phyloP scores from a whole-genome alignment of 2,888 invertebrate species.

The Pyrocoelia pectoralis region DNA sequence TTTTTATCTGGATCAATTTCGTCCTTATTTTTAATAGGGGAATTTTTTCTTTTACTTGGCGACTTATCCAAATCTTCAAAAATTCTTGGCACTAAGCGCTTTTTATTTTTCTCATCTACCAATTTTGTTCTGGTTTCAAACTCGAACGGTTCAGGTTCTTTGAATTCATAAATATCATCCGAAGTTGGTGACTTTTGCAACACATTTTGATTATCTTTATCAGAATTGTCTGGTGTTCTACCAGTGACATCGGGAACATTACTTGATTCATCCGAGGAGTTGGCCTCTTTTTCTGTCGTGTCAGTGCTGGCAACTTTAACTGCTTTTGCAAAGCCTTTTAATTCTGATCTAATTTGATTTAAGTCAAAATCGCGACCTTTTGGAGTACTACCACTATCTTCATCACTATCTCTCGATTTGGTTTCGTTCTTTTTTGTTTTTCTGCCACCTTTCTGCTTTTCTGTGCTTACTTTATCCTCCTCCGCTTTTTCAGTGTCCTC shows the following conservation, averaged over 20 bases:
- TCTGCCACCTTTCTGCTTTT: constrained; percentile 48
- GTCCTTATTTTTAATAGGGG: constrained; percentile 41
- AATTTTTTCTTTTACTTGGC: constrained; percentile 51
- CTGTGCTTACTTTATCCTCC: constrained; percentile 49
- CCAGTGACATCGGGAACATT: constrained; percentile 46
- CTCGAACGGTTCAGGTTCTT: constrained; percentile 89
- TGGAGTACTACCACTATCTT: constrained; percentile 58
- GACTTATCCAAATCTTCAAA: constrained; percentile 56
- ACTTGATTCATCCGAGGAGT: constrained; percentile 52
- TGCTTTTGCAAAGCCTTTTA: constrained; percentile 78
- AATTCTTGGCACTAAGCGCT: constrained; percentile 53
- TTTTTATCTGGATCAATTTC: constrained; percentile 42
- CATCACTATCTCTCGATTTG: constrained; percentile 61
- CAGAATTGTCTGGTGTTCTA: constrained; percentile 40
- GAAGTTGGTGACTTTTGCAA: constrained; percentile 49
- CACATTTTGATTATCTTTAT: constrained; percentile 44
- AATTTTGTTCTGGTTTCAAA: constrained; percentile 70
- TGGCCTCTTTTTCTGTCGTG: constrained; percentile 47
- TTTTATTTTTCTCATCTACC: constrained; percentile 55
- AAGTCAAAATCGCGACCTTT: constrained; percentile 83
- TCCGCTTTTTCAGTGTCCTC: constrained; percentile 61
- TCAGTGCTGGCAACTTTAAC: constrained; percentile 61
- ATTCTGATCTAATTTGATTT: constrained; percentile 83
- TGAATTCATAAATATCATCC: constrained; percentile 85
- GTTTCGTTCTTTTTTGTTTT: constrained; percentile 58